A percentile compares a stretch with the other conserved stretches of the same genome.
Evolutionary conservation across 2,797 vertebrate genomes (phyloP).

Genomic region (Hozukius guyotensis): DNA sequence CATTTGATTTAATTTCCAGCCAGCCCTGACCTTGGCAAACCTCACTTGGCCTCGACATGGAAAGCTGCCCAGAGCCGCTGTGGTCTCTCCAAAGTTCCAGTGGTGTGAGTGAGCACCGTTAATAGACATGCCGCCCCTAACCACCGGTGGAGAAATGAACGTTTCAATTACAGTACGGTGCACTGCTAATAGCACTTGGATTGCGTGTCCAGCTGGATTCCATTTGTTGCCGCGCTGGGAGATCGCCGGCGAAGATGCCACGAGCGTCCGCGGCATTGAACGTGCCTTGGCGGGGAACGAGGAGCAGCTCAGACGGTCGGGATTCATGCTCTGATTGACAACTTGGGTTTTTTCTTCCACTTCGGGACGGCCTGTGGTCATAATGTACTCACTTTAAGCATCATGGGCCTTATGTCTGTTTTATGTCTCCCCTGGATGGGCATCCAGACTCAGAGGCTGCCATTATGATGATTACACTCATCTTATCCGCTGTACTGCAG

Average conservation of each 20-base stretch:
- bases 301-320: constrained; percentile 37
- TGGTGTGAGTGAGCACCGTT: constrained; percentile 55
- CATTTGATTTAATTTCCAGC: constrained; percentile 47
- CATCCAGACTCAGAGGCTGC: constrained; percentile 34
- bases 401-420: constrained; percentile 40
- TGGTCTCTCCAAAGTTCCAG: constrained; percentile 52
- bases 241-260: constrained; percentile 69
- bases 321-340: constrained; percentile 71
- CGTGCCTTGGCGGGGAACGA: constrained; percentile 76
- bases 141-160: constrained; percentile 61
- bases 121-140: constrained; percentile 60
- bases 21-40: constrained; percentile 62
- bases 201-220: constrained; percentile 76
- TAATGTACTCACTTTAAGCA: constrained; percentile 49
- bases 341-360: constrained; percentile 47
- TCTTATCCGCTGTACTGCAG: constrained; percentile 4
- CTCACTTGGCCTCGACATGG: constrained; percentile 30
- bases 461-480: constrained; percentile 21
- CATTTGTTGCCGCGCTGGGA: constrained; percentile 70
- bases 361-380: constrained; percentile 46
- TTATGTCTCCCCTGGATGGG: constrained; percentile 33
- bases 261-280: constrained; percentile 46
- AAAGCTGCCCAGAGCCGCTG: constrained; percentile 54
- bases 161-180: constrained; percentile 67
- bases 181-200: constrained; percentile 69